A percentile compares a stretch with the other conserved stretches of the same genome.
Conservation (phyloP, 2,113 vertebrate species). For the Ophiodon elongatus region DNA sequence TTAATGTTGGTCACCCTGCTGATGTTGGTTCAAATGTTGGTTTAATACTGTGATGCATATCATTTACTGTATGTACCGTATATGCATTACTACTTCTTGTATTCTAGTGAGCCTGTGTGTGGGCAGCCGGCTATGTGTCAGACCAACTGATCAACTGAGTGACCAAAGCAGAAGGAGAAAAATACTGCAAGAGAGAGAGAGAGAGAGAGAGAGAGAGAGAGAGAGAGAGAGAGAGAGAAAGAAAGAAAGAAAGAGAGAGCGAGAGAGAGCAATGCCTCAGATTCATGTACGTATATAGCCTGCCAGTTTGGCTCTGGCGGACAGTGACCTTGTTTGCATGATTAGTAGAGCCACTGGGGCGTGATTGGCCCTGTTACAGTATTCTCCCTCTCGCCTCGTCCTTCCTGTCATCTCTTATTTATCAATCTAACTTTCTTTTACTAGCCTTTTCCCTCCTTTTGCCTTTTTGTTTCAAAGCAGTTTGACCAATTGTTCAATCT, state of each 20-base stretch:
- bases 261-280: slow-evolving; percentile 38
- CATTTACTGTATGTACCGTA: slow-evolving; percentile 3
- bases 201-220: background rate
- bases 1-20: background rate
- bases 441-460: slow-evolving; percentile 41
- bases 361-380: slow-evolving; percentile 76
- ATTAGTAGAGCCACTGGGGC: slow-evolving; percentile 82
- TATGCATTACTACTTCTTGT: slow-evolving; percentile 7
- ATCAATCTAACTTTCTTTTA: slow-evolving; percentile 66
- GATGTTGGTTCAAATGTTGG: slow-evolving; percentile 1
- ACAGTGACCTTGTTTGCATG: slow-evolving; percentile 83
- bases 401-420: slow-evolving; percentile 77
- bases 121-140: slow-evolving; percentile 40
- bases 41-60: background rate
- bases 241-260: background rate
- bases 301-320: slow-evolving; percentile 76
- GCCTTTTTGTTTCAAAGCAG: slow-evolving; percentile 45
- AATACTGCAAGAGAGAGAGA: slow-evolving; percentile 28
- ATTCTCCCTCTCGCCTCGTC: slow-evolving; percentile 63
- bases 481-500: slow-evolving; percentile 19
- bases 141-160: slow-evolving; percentile 56
- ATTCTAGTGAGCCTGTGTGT: slow-evolving; percentile 24
- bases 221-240: background rate
- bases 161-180: slow-evolving; percentile 59
- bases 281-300: slow-evolving; percentile 55